Percentiles rank a stretch among this genome's conserved stretches.
Conservation (phyloP, 2,113 vertebrate species). For the Pungitius pungitius region DNA sequence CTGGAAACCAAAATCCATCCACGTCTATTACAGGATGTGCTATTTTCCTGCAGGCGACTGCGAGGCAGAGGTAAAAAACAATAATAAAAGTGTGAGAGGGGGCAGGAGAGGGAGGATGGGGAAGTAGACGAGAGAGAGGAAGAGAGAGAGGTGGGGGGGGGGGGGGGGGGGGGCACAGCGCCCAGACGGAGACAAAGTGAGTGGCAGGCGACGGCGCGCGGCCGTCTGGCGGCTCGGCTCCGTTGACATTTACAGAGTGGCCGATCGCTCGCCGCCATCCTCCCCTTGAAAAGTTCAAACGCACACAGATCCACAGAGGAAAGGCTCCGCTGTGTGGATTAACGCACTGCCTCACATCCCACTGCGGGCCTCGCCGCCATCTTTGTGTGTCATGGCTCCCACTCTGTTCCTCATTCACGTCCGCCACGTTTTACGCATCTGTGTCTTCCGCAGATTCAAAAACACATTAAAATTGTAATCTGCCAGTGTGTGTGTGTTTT, state of each 20-base stretch:
- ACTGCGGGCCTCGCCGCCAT: slow-evolving; percentile 43
- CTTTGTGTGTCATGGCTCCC: slow-evolving; percentile 35
- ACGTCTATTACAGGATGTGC: slow-evolving; percentile 53
- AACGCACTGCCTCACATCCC: slow-evolving; percentile 56
- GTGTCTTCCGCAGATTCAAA: slow-evolving; percentile 19
- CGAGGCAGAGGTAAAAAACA: slow-evolving; percentile 62
- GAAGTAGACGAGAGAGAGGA: background rate
- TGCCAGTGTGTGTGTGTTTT: slow-evolving; percentile 18
- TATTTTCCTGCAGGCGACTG: slow-evolving; percentile 58
- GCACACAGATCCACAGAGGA: slow-evolving; percentile 62
- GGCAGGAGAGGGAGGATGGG: slow-evolving; percentile 27
- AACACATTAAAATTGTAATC: background rate
- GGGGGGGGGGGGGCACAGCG: slow-evolving; percentile 11
- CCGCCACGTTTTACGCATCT: slow-evolving; percentile 27
- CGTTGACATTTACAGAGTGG: slow-evolving; percentile 80
- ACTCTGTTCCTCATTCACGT: slow-evolving; percentile 29
- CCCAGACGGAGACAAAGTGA: slow-evolving; percentile 51
- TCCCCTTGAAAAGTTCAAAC: slow-evolving; percentile 76
- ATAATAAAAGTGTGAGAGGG: slow-evolving; percentile 56
- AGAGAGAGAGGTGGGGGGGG: background rate
- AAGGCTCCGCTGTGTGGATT: slow-evolving; percentile 66
- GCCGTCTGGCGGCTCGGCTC: slow-evolving; percentile 63
- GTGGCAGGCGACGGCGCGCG: slow-evolving; percentile 55
- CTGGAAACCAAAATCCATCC: slow-evolving; percentile 35
- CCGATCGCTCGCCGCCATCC: slow-evolving; percentile 59